These are phyloP conservation scores for Xanthorhoe spadicearia DNA, from an alignment of 2,888 invertebrate species.

Conservation along the genomic window DNA sequence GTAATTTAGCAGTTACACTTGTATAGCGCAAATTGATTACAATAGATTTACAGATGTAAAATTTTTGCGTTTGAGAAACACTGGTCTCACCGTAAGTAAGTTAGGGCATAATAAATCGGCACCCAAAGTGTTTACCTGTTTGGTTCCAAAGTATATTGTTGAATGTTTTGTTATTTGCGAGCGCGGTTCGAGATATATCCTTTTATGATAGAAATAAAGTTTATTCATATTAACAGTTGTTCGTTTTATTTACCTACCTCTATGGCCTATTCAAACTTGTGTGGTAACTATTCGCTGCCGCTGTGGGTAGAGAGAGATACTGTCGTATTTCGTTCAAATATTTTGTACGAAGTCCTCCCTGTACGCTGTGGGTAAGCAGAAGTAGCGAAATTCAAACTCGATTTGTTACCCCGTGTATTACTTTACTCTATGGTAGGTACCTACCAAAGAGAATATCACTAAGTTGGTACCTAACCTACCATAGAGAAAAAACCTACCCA, in stretches of 20 bases:
- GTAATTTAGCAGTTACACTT: conserved; percentile 40
- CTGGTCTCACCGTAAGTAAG: conserved; percentile 70
- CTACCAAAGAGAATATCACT: too few relatives aligned
- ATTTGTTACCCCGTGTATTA: too few relatives aligned
- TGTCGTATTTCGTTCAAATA: too few relatives aligned
- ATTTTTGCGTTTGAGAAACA: conserved; percentile 76
- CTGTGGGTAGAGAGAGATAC: too few relatives aligned
- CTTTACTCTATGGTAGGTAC: too few relatives aligned
- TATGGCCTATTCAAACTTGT: too few relatives aligned
- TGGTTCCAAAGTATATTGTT: conserved; percentile 83
- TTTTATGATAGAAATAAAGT: conserved; percentile 84
- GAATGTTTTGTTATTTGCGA: conserved; percentile 79
- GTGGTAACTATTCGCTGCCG: too few relatives aligned
- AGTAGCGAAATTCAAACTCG: too few relatives aligned
- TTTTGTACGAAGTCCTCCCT: too few relatives aligned
- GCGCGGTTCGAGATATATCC: conserved; percentile 76
- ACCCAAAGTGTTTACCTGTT: conserved; percentile 79
- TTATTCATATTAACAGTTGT: conserved; percentile 74
- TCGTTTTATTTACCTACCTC: conserved; percentile 34
- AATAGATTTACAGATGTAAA: conserved; percentile 45
- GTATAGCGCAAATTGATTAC: conserved; percentile 53
- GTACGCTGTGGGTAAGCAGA: too few relatives aligned
- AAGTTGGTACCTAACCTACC: too few relatives aligned
- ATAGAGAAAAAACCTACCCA: too few relatives aligned
- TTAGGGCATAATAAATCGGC: conserved; percentile 78